Percentiles rank a stretch among this genome's conserved stretches.
Evolutionary conservation across 1,140 invertebrate genomes (phyloP).

Genomic region (Brachionus rotundiformis): DNA sequence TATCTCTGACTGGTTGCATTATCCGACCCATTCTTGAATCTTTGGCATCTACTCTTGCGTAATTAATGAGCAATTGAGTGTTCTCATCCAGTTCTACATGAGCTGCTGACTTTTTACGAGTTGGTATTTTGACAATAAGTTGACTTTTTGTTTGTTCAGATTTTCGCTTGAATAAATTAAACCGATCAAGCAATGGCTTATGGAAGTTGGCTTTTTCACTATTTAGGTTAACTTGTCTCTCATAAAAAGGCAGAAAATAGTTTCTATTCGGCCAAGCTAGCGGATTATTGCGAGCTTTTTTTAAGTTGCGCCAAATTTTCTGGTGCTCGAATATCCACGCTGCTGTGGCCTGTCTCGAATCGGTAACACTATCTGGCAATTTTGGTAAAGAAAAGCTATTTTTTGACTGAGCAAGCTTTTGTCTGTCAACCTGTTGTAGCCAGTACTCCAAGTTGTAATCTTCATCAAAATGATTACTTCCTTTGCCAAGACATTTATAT

Average conservation of each 20-base stretch:
- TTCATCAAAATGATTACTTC: background rate
- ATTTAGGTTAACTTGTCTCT: background rate
- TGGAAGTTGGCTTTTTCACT: background rate
- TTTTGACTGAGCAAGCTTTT: conserved; percentile 33
- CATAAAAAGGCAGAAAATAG: background rate
- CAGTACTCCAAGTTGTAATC: conserved; percentile 35
- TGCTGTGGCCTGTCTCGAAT: background rate
- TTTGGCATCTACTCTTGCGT: conserved; percentile 12
- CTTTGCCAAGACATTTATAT: background rate
- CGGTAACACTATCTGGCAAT: background rate
- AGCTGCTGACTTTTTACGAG: background rate
- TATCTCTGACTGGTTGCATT: background rate
- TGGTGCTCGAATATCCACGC: conserved; percentile 23
- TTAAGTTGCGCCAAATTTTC: background rate
- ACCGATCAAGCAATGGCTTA: background rate
- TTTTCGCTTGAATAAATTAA: background rate
- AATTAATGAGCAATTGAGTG: conserved; percentile 29
- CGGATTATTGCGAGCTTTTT: background rate
- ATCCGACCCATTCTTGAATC: background rate
- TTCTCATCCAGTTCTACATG: background rate
- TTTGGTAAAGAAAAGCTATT: background rate
- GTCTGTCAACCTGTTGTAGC: conserved; percentile 23
- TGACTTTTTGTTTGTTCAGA: background rate
- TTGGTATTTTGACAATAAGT: background rate
- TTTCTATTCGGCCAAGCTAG: background rate